Evolutionary conservation across 2,113 vertebrate species (phyloP).

Genomic region (Bos taurus): ARS-UCD2.0 NC_037338.1:16034501-16035000

Average conservation of each 20-base stretch:
- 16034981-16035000: background rate
- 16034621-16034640: background rate
- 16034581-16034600: background rate
- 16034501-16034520: background rate
- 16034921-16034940: background rate
- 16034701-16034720: background rate
- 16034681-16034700: background rate
- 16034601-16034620: background rate
- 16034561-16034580: conserved; percentile 11
- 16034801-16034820: background rate
- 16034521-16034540: background rate
- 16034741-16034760: background rate
- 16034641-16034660: background rate
- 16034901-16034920: background rate
- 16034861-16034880: background rate
- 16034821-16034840: rapidly evolving
- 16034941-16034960: background rate
- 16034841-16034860: background rate
- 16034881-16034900: background rate
- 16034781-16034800: background rate
- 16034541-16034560: background rate
- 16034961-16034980: background rate
- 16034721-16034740: background rate
- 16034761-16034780: background rate
- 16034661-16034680: background rate